These are phyloP conservation scores for Ctena decussata DNA, from an alignment of 2,888 invertebrate species.

Conservation along the genomic window DNA sequence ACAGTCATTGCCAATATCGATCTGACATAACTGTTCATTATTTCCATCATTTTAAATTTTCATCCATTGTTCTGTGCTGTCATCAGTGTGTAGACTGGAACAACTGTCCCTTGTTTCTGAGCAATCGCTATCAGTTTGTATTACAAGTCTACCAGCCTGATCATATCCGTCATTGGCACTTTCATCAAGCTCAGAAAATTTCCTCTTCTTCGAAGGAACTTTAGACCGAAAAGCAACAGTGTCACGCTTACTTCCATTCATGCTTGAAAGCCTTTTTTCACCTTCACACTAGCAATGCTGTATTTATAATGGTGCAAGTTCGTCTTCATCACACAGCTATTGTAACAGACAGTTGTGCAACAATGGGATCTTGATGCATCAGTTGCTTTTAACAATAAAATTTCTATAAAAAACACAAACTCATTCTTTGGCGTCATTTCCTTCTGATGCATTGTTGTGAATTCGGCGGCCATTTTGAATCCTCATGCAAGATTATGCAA, in stretches of 20 bases:
- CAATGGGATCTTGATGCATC: too few relatives aligned
- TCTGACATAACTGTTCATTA: background rate
- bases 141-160: background rate
- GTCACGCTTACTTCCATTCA: too few relatives aligned
- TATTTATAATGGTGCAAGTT: too few relatives aligned
- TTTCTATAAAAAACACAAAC: too few relatives aligned
- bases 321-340: too few relatives aligned
- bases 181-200: background rate
- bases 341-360: too few relatives aligned
- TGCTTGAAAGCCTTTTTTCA: too few relatives aligned
- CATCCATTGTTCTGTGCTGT: background rate
- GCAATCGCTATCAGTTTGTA: background rate
- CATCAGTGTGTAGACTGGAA: background rate
- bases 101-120: background rate
- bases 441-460: background rate
- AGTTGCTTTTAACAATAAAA: too few relatives aligned
- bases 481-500: background rate
- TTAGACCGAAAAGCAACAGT: too few relatives aligned
- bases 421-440: too few relatives aligned
- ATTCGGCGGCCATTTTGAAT: background rate
- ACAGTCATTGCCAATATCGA: background rate
- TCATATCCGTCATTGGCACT: background rate
- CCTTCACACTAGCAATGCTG: too few relatives aligned
- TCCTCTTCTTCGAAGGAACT: background rate
- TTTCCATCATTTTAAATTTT: background rate